phyloP scores from a whole-genome alignment of 2,113 vertebrate species.

The Callithrix jacchus region DNA sequence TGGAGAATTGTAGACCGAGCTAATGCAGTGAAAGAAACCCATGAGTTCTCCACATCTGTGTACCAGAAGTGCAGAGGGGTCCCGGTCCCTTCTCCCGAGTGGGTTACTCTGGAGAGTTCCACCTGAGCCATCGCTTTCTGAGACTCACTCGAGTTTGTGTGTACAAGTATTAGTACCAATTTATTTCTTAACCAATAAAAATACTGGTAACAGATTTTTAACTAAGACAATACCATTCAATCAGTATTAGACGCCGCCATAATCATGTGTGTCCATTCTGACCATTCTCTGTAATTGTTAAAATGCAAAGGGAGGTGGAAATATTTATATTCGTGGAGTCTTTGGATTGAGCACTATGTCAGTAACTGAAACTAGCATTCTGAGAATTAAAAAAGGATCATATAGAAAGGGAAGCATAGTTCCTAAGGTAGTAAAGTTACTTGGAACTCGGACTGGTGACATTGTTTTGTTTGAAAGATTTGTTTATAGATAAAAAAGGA shows the following conservation, averaged over 20 bases:
- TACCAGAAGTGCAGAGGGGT: no score
- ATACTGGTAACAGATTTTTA: background rate
- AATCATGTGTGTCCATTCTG: background rate
- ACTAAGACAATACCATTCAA: background rate
- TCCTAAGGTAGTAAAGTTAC: background rate
- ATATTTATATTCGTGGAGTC: background rate
- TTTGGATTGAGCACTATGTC: background rate
- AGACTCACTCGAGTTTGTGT: background rate
- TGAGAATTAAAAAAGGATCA: background rate
- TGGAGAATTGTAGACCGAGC: background rate
- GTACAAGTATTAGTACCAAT: no score
- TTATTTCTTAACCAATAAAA: background rate
- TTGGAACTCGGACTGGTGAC: constrained; percentile 42
- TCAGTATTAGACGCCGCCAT: background rate
- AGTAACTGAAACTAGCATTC: background rate
- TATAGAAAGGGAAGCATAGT: background rate
- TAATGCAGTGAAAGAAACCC: background rate
- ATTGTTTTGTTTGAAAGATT: constrained; percentile 56
- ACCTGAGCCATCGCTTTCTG: accelerated
- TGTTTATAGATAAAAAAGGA: constrained; percentile 60
- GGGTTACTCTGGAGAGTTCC: background rate
- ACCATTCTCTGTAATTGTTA: background rate
- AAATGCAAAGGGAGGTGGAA: constrained; percentile 17
- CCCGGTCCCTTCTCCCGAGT: background rate
- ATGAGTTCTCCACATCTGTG: background rate